Base-by-base conservation (phyloP, 2,113 vertebrate species). In the Cochlearius cochlearius region DNA sequence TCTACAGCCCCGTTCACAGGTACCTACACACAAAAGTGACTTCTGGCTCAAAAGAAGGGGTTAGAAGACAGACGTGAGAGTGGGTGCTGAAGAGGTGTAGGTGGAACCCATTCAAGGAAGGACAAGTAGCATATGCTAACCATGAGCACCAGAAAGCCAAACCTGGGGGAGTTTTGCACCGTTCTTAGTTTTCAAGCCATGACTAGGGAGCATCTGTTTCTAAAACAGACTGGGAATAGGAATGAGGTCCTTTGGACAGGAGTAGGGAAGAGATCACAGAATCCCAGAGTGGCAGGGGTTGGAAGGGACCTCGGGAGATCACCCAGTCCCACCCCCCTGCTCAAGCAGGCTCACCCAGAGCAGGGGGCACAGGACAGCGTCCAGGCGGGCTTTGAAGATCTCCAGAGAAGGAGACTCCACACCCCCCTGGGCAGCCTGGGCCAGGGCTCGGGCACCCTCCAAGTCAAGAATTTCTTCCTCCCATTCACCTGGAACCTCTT, bases 161-260 rank as follows among this genome's bases (percentile, higher is more conserved):
- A 27, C 13, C 15, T 17, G 20, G 26, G 10, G 47, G 32, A 29
- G 15, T 15, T 94, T 18, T 62, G 55, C 63, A 26, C 49, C 38
- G 0, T 34, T 60, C 30, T 63, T 4, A 2, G 6, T 45, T 39
- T 32, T 58, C 59, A 39, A 56, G 26, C 27, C 32, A 0, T 13
- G 7, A 27, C 5, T 10, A 38, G 47, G 32, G 41, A 41, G 36
- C 36, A 11, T 16, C 22, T 50, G 38, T 12, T 29, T 41, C 86
- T 38, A 5, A 20, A 38, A 5, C 32, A 60, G 21, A 38, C 3
- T 19, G 17, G 14, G 39, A 27, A 18, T 1, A 19, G 41, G 52
- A 74, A 21, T 1, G 38, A 55, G 43, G 17, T 23, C 72, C 52
- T 60, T 26, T 12, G 62, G 67, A 13, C 17, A 50, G 49, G 32